Evolutionary conservation across 35 echinoderm and acorn worm genomes (phyloP), one percentile per base, ranked within the genome.

Genomic region (Acanthaster planci): DNA sequence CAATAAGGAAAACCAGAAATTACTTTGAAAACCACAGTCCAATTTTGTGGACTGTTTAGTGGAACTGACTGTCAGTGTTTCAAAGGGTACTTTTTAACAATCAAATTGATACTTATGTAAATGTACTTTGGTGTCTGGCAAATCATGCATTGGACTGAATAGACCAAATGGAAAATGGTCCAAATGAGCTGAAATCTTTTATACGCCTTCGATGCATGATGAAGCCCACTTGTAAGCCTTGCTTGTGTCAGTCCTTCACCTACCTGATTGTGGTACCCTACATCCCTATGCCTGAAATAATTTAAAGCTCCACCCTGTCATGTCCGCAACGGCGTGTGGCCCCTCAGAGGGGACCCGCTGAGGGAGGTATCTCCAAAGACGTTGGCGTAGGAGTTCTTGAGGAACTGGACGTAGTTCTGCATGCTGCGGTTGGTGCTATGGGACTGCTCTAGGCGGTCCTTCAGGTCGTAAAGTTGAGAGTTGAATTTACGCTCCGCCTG

Each of bases 351-450:
- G 0, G 91, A 90, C 21, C 76, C 85, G n/a, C 77, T 53, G 80
- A 90, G 67, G 35, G 95, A 97, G 26, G 91, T 91, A 21, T 97
- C 95, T 0, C 95, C 95, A 76, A 97, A 97, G 18, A 97, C 95
- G 55, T 97, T 97, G 23, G 95, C 75, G 81, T 97, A 97, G 31
- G 95, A 97, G 85, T 57, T 93, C 86, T 97, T 97, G 9, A 97
- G 88, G 78, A 97, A 97, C 78, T 93, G 92, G 32, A 97, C 95
- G 40, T 97, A 97, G 59, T 97, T 97, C 79, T 97, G 95, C 95
- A 97, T 97, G 85, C 95, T 97, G n/a, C 95, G 91, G 52, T 97
- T 97, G 34, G 95, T 97, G 82, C 95, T 97, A 82, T 97, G 91
- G 0, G 95, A 97, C 39, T 97, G 95, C 39, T 97, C 95, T 37